Percentiles rank a stretch among this genome's conserved stretches.
Evolutionary conservation across 2,888 invertebrate species (phyloP).

Genomic region (Sthenelais limicola): DNA sequence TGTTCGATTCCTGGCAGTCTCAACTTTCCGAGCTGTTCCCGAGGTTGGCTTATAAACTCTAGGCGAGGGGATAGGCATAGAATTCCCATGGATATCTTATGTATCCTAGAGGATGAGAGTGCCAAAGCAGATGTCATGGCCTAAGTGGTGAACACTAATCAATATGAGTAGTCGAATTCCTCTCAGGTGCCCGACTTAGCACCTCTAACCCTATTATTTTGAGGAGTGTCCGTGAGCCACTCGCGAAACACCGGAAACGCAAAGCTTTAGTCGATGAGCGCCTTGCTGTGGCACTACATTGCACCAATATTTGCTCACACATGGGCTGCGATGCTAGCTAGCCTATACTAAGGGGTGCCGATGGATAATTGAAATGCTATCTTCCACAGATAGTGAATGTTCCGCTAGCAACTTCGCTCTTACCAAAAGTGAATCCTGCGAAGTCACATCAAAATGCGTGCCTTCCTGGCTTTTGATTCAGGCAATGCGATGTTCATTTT

Average conservation of each 20-base stretch:
- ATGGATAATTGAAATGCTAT: constrained; percentile 30
- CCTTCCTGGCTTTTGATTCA: no score
- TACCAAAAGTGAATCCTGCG: no score
- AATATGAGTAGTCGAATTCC: constrained; percentile 35
- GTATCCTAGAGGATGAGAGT: no score
- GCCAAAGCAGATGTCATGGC: no score
- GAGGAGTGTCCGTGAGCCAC: constrained; percentile 1
- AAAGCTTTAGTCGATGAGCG: constrained; percentile 5
- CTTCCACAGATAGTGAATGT: constrained; percentile 4
- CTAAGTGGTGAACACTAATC: constrained; percentile 8
- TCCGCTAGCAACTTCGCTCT: no score
- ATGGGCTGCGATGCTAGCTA: constrained; percentile 11
- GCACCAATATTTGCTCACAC: constrained; percentile 32
- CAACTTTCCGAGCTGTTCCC: neutral
- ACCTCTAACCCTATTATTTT: constrained; percentile 34
- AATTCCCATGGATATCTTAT: no score
- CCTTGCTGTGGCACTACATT: constrained; percentile 22
- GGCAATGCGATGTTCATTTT: no score
- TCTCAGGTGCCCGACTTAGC: constrained; percentile 27
- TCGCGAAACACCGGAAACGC: neutral
- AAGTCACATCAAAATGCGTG: no score
- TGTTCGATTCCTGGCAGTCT: constrained; percentile 15
- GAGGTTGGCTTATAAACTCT: no score
- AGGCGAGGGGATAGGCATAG: no score
- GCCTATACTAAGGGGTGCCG: neutral